Evolutionary conservation across 1,140 invertebrate species (phyloP), one percentile per base, ranked within the genome.

Genomic region (Cryptotermes secundus): DNA sequence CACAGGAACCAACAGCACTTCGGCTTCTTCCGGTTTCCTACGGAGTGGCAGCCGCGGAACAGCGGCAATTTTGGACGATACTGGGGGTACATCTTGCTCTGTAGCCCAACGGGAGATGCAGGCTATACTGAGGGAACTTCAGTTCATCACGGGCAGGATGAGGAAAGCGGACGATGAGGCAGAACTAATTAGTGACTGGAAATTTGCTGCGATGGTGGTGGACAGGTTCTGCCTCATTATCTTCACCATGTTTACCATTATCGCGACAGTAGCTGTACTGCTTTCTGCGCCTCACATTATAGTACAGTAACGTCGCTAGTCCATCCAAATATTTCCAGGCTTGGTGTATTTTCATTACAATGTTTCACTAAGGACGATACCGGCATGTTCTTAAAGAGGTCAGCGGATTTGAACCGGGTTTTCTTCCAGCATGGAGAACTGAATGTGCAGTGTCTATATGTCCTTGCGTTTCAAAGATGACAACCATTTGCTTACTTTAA

Each of bases 151-250:
- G 24, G 93, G 93, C 87, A 93, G 96, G 86, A 96, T 98, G 95
- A 94, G 95, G 88, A 97, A 97, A 89, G 94, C 96, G 82, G 97
- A 98, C 87, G 96, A 97, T 86, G 95, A 96, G 87, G 94, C 95
- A n/a, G 96, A 98, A 88, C 92, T 97, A 80, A 97, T 97, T 86
- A 96, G 95, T 89, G 98, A 99, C 90, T 99, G 99, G 99, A 99
- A 99, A 90, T 99, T 99, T 90, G 98, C 99, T 83, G 98, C 98
- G 86, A 97, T 99, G 97, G 98, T 99, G 87, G 97, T 99, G 88
- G 98, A 99, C 92, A 94, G 98, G 91, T 95, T 99, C 90, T 99
- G 98, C 92, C 93, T 99, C 90, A 96, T 98, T 90, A 94, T 98
- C 89, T 99, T 99, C 93, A 97, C 97, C 84, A 90, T 97, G 87